Evolutionary conservation across 2,113 vertebrate species (phyloP).

Genomic region (Petrocephalus microphthalmus): DNA sequence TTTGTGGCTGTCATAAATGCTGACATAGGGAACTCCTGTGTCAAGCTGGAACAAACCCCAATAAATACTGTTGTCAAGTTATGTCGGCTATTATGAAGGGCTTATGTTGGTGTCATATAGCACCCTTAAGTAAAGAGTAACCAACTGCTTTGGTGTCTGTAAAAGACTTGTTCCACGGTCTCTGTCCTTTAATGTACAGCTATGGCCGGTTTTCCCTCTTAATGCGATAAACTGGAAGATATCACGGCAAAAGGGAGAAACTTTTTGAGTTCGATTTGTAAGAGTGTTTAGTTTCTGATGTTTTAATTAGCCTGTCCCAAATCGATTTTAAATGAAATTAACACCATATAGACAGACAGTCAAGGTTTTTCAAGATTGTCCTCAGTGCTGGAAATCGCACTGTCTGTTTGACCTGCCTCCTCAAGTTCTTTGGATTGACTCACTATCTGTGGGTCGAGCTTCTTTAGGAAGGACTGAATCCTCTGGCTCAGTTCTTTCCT

Average conservation of each 20-base stretch:
- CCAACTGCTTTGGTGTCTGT: not conserved
- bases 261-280: not conserved
- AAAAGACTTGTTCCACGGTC: not conserved
- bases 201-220: not conserved
- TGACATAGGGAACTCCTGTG: too few species aligned
- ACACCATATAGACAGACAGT: not conserved
- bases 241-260: not conserved
- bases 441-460: conserved; percentile 21
- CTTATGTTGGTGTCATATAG: too few species aligned
- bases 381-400: not conserved
- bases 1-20: too few species aligned
- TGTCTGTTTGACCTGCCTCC: not conserved
- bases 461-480: conserved; percentile 52
- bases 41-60: too few species aligned
- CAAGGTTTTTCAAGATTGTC: not conserved
- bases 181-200: not conserved
- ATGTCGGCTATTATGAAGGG: too few species aligned
- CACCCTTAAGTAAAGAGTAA: too few species aligned
- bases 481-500: conserved; percentile 49
- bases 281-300: not conserved
- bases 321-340: not conserved
- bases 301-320: not conserved
- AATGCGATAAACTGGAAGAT: not conserved
- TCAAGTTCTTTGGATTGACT: not conserved
- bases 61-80: too few species aligned